These are phyloP conservation scores for Drosophila testacea DNA, from an alignment of 2,888 invertebrate species.

Conservation along the genomic window DNA sequence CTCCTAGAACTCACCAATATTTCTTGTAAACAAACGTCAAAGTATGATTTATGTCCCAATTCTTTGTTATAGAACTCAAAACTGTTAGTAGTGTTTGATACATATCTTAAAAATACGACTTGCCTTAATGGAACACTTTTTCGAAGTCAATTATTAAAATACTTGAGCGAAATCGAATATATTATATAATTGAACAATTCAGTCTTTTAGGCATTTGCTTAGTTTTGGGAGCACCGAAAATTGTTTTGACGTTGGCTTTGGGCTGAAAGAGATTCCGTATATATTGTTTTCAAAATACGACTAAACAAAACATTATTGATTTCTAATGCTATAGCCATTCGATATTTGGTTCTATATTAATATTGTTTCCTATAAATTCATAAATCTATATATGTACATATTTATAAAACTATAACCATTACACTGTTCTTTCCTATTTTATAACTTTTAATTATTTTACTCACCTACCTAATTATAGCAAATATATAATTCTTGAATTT, in stretches of 20 bases:
- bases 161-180: too few relatives aligned
- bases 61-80: neutral
- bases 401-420: neutral
- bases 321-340: neutral
- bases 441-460: neutral
- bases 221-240: too few relatives aligned
- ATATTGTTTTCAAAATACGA: neutral
- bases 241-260: too few relatives aligned
- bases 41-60: neutral
- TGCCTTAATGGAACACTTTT: too few relatives aligned
- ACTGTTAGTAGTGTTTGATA: neutral
- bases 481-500: slow-evolving; percentile 1
- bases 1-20: neutral
- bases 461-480: slow-evolving; percentile 1
- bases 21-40: neutral
- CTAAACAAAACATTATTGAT: neutral
- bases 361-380: neutral
- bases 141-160: too few relatives aligned
- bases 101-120: too few relatives aligned
- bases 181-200: too few relatives aligned
- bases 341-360: neutral
- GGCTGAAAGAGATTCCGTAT: too few relatives aligned
- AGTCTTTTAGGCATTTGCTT: too few relatives aligned
- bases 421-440: neutral
- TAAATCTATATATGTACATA: neutral